phyloP scores from a whole-genome alignment of 2,797 vertebrate genomes.

The Neosilurus hyrtlii region DNA sequence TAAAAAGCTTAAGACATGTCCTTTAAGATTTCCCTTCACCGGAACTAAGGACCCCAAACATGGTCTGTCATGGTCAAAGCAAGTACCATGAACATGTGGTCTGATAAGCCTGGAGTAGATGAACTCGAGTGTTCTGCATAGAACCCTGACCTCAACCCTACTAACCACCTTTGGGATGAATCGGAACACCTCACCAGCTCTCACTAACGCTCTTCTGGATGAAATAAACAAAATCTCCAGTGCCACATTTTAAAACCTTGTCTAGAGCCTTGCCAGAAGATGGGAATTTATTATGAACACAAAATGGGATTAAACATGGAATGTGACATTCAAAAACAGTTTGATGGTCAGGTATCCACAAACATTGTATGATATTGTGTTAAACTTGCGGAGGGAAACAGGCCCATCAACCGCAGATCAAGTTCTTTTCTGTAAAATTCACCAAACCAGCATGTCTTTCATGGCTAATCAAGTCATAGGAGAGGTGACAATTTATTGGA shows the following conservation, averaged over 20 bases:
- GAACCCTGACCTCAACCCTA: not conserved
- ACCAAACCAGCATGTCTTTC: not conserved
- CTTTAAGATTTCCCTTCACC: too few species aligned
- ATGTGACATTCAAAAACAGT: not conserved
- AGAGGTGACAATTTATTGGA: not conserved
- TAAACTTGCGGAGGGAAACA: not conserved
- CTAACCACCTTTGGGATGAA: not conserved
- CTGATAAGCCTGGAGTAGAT: not conserved
- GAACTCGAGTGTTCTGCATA: not conserved
- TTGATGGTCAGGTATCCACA: not conserved
- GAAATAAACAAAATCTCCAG: not conserved
- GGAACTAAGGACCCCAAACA: too few species aligned
- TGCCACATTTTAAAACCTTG: not conserved
- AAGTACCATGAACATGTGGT: too few species aligned
- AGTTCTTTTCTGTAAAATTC: too few species aligned
- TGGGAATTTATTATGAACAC: not conserved
- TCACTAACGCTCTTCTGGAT: not conserved
- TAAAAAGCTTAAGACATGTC: too few species aligned
- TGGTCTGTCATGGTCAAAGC: too few species aligned
- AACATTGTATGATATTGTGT: not conserved
- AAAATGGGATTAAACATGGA: not conserved
- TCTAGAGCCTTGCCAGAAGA: not conserved
- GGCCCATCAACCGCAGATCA: not conserved
- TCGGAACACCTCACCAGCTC: not conserved
- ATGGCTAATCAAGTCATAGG: not conserved